These are phyloP conservation scores for Eupeodes latifasciatus DNA, from an alignment of 2,888 invertebrate genomes.

Conservation along the genomic window DNA sequence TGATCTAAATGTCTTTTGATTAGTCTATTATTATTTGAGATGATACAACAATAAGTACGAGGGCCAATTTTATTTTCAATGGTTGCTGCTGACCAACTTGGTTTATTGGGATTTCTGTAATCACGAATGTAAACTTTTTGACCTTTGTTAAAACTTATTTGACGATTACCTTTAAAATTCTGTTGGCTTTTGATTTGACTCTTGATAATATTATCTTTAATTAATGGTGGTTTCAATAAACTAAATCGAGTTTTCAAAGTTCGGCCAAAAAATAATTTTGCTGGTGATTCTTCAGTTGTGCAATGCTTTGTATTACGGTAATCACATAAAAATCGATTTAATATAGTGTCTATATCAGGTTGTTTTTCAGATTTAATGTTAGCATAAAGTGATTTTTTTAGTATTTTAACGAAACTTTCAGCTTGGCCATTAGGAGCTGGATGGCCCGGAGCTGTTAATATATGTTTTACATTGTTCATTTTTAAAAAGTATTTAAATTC, in stretches of 20 bases:
- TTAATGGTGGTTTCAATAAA: constrained; percentile 26
- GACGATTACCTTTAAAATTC: constrained; percentile 20
- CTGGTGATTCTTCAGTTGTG: constrained; percentile 30
- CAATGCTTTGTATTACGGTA: constrained; percentile 31
- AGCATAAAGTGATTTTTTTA: constrained; percentile 17
- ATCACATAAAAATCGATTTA: constrained; percentile 33
- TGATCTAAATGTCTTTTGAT: constrained; percentile 28
- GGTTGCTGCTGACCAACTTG: constrained; percentile 22
- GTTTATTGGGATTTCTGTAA: constrained; percentile 22
- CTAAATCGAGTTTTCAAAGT: constrained; percentile 34
- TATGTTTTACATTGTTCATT: constrained; percentile 13
- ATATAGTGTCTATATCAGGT: constrained; percentile 15
- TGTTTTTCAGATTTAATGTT: constrained; percentile 7
- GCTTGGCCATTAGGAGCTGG: constrained; percentile 77
- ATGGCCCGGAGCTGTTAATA: constrained; percentile 72
- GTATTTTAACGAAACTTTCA: constrained; percentile 4
- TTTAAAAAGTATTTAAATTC: constrained; percentile 38
- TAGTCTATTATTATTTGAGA: constrained; percentile 17
- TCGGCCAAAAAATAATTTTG: constrained; percentile 40
- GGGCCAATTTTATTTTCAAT: constrained; percentile 17
- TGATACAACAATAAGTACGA: constrained; percentile 33
- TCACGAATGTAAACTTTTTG: constrained; percentile 24
- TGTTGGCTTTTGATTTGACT: constrained; percentile 24
- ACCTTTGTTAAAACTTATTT: constrained; percentile 22
- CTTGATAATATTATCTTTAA: constrained; percentile 12